Evolutionary conservation across 2,113 vertebrate genomes (phyloP), one percentile per base, ranked within the genome.

Genomic region (Bothrops jararaca): DNA sequence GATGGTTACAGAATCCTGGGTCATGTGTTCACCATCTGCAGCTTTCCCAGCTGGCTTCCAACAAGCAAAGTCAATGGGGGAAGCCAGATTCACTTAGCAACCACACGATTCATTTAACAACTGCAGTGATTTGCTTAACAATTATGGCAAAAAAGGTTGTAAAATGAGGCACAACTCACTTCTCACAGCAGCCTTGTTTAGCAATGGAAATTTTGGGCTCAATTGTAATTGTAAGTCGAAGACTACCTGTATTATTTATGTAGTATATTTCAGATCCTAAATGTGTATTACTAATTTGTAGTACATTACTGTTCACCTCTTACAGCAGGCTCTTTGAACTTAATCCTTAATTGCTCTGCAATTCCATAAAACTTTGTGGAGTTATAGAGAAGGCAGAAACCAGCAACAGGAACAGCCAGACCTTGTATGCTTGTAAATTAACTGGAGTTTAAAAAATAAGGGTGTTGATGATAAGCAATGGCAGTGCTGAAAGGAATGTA

Each of bases 401-500:
- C 20, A 74, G 52, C 89, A 42, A 89, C 2, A 54, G 13, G 12
- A 89, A 58, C 9, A 69, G 94, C 91, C 95, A 95, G 94, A 93
- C 92, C 95, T 91, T 85, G 92, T 94, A 93, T 39, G 93, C 57
- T 94, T 96, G 95, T 94, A 94, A 93, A 93, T 96, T 96, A 96
- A 95, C 88, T 93, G 87, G 89, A 96, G 94, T 92, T 93, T 18
- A 92, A 96, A 53, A 53, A 34, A 69, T 10, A n/a, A 60, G 56
- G 94, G 93, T 96, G 94, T 96, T 93, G 95, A 34, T 94, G 97
- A 96, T 95, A 95, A 95, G 89, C 94, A 96, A 29, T 86, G 93
- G 95, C 91, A 92, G 96, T 95, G 95, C 29, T 95, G 95, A 97
- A 95, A 96, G 95, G 93, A 97, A 95, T 95, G 93, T 97, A 97